Evolutionary conservation across 2,888 invertebrate species (phyloP).

Genomic region (Alsophila aescularia): DNA sequence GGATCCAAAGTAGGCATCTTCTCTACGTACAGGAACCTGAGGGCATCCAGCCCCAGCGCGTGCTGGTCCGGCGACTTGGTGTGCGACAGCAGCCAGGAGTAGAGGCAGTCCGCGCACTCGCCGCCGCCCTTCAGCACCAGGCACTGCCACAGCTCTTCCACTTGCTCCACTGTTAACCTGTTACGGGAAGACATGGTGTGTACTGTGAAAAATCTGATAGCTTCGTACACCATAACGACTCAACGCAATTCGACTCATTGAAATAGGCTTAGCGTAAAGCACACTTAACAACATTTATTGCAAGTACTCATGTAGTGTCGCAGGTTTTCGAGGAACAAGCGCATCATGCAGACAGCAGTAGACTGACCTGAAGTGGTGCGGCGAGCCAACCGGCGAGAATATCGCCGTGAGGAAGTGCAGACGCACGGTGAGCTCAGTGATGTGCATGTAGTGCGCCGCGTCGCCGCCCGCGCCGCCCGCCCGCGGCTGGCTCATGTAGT

Average conservation of each 20-base stretch:
- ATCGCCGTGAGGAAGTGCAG: constrained; percentile 96
- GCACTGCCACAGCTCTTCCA: constrained; percentile 96
- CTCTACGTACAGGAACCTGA: constrained; percentile 93
- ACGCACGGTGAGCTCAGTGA: constrained; percentile 95
- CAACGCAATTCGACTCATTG: no score
- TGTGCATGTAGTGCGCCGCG: constrained; percentile 85
- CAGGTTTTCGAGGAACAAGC: no score
- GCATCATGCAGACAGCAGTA: background rate
- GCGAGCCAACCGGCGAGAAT: constrained; percentile 95
- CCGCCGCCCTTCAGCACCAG: constrained; percentile 89
- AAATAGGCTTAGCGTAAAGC: no score
- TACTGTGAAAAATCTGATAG: no score
- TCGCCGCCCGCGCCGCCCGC: constrained; percentile 42
- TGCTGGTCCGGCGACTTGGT: constrained; percentile 96
- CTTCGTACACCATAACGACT: no score
- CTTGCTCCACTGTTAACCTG: constrained; percentile 93
- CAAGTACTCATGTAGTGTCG: no score
- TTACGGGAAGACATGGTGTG: background rate
- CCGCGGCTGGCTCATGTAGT: constrained; percentile 76
- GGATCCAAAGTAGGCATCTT: constrained; percentile 95
- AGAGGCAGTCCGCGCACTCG: constrained; percentile 95
- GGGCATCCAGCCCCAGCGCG: constrained; percentile 93
- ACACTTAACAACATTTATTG: no score
- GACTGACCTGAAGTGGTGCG: constrained; percentile 90
- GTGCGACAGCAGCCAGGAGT: constrained; percentile 96